These are phyloP conservation scores for Erythrocercus mccallii DNA, from an alignment of 2,113 vertebrate species.

Conservation along the genomic window DNA sequence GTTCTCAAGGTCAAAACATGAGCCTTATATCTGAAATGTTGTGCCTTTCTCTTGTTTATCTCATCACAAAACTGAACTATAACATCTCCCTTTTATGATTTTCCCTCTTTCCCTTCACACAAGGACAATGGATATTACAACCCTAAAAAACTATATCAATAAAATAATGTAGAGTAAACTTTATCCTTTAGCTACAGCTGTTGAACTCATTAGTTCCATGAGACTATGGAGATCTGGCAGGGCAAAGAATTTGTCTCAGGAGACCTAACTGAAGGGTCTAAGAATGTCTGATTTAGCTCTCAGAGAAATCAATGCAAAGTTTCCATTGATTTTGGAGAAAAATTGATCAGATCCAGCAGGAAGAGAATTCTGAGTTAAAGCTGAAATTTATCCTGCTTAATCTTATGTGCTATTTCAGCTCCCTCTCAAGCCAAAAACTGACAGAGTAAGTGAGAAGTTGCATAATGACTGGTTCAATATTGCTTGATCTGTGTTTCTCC, in stretches of 20 bases:
- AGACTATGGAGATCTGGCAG: background rate
- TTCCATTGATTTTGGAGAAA: background rate
- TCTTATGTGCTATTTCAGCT: background rate
- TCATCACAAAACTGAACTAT: background rate
- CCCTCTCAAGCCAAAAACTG: background rate
- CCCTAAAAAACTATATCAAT: background rate
- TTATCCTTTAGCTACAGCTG: background rate
- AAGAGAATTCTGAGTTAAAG: background rate
- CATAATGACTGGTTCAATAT: background rate
- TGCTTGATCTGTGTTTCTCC: background rate
- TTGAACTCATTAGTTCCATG: background rate
- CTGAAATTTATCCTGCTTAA: background rate
- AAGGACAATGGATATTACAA: background rate
- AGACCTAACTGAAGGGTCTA: background rate
- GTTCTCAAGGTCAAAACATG: background rate
- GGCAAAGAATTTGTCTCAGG: background rate
- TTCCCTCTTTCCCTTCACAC: background rate
- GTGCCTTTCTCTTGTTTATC: slow-evolving; percentile 7
- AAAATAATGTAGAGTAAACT: background rate
- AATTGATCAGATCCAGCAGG: background rate
- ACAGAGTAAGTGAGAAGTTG: background rate
- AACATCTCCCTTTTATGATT: background rate
- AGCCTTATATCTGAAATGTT: background rate
- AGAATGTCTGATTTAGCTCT: background rate
- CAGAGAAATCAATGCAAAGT: background rate